Evolutionary conservation across 2,888 invertebrate species (phyloP), one percentile per base, ranked within the genome.

Genomic region (Harpagoxenus sublaevis): DNA sequence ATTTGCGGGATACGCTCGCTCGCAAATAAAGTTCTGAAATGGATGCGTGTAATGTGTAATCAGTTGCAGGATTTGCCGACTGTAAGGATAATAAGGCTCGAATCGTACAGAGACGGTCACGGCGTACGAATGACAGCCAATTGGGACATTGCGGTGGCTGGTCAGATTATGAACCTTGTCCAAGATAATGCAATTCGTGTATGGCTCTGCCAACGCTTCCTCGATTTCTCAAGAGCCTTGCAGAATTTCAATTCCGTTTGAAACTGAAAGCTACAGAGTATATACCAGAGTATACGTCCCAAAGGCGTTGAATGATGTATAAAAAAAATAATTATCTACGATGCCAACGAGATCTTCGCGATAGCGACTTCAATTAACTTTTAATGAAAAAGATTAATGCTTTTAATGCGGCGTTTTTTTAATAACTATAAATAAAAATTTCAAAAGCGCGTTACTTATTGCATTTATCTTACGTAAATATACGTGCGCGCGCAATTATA

Each of bases 191-290:
- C 28, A 35, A 31, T 48, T 60, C 78, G 15, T 31, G 18, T 39
- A 28, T 12, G 48, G n/a, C n/a, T 45, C 31, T 12, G 10, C 6
- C 35, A 35, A 28, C 23, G 35, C 18, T 39, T 71, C 35, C 48
- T 48, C 48, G 60, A 81, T 81, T 81, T 81, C 79, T 81, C 79
- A 15, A 51, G 73, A 28, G 79, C 28, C 12, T 53, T 71, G 39
- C 48, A 60, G 73, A 60, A 81, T 81, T 79, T 79, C 71, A 79
- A 73, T 81, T 73, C 0, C 35, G 8, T 35, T 71, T 12, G 28
- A 60, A 60, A 71, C 35, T 60, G 45, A 71, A 35, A 79, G 23
- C 35, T 39, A 53, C 23, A 23, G 23, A 23, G 23, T 23, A 23
- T 23, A 23, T 23, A 23, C 10, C 12, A 3, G 15, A 51, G 3